Percentiles rank a stretch among this genome's conserved stretches.
These are phyloP conservation scores for Drosophila dunni DNA, from an alignment of 1,140 invertebrate species.

Conservation along the genomic window DNA sequence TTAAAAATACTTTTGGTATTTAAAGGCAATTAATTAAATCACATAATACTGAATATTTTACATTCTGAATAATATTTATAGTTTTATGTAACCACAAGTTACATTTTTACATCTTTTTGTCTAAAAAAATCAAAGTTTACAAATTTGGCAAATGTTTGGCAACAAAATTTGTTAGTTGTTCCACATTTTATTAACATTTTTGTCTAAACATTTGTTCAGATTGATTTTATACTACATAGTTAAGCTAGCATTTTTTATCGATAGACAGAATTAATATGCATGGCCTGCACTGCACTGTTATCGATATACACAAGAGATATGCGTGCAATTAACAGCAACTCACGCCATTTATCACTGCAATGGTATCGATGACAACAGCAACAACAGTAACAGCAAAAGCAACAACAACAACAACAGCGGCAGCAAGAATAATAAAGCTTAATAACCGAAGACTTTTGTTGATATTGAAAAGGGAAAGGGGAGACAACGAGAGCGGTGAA, in stretches of 20 bases:
- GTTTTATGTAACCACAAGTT: no score
- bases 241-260: conserved; percentile 31
- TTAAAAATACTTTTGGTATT: neutral
- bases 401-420: conserved; percentile 34
- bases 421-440: conserved; percentile 43
- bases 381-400: conserved; percentile 59
- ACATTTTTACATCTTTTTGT: no score
- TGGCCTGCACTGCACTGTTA: conserved; percentile 18
- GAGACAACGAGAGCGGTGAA: neutral
- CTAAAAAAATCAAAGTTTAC: no score
- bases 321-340: conserved; percentile 50
- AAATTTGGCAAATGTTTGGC: no score
- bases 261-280: conserved; percentile 28
- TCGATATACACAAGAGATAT: conserved; percentile 37
- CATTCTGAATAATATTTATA: no score
- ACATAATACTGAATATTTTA: no score
- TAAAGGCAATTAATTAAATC: neutral
- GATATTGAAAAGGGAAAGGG: conserved; percentile 45
- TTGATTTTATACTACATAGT: neutral
- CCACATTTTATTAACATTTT: no score
- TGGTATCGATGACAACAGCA: conserved; percentile 11
- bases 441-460: conserved; percentile 46
- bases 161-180: no score
- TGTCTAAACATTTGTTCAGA: no score
- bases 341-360: conserved; percentile 67